Conservation (phyloP, 2,888 invertebrate species). For the Thalpophila matura region DNA sequence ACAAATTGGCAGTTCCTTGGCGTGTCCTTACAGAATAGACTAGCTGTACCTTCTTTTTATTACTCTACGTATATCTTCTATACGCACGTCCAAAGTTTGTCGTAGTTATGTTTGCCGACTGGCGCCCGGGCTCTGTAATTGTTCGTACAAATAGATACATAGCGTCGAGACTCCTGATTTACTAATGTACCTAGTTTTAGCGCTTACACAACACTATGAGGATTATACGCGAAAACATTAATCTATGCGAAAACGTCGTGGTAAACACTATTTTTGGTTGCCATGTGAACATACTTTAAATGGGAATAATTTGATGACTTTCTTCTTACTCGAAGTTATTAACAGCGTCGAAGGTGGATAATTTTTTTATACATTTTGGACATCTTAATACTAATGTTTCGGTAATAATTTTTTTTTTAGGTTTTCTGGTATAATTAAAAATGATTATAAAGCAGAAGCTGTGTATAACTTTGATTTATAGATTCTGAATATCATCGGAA, state of each 20-base stretch:
- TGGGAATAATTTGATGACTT: not conserved
- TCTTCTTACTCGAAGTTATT: too few species aligned
- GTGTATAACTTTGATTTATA: too few species aligned
- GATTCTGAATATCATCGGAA: too few species aligned
- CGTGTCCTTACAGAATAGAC: not conserved
- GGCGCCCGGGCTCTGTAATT: slow-evolving; percentile 88
- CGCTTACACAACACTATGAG: slow-evolving; percentile 73
- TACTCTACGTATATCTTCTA: slow-evolving; percentile 34
- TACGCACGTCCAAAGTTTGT: slow-evolving; percentile 68
- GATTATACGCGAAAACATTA: slow-evolving; percentile 59
- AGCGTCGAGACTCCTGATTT: slow-evolving; percentile 81
- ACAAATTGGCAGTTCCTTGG: too few species aligned
- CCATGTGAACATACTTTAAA: too few species aligned
- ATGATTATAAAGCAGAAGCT: too few species aligned
- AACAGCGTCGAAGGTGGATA: too few species aligned
- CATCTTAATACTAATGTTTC: not conserved
- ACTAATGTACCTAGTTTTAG: slow-evolving; percentile 88
- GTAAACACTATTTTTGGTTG: slow-evolving; percentile 2
- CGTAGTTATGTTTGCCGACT: slow-evolving; percentile 82
- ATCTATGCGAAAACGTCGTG: slow-evolving; percentile 22
- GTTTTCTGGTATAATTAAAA: too few species aligned
- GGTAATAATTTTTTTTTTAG: too few species aligned
- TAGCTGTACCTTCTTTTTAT: slow-evolving; percentile 13
- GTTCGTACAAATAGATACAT: slow-evolving; percentile 83
- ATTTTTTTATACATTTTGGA: too few species aligned